Percentiles rank a stretch among this genome's conserved stretches.
phyloP scores from a whole-genome alignment of 37 sponge, comb jelly and placozoan species.

The Amphimedon queenslandica region DNA sequence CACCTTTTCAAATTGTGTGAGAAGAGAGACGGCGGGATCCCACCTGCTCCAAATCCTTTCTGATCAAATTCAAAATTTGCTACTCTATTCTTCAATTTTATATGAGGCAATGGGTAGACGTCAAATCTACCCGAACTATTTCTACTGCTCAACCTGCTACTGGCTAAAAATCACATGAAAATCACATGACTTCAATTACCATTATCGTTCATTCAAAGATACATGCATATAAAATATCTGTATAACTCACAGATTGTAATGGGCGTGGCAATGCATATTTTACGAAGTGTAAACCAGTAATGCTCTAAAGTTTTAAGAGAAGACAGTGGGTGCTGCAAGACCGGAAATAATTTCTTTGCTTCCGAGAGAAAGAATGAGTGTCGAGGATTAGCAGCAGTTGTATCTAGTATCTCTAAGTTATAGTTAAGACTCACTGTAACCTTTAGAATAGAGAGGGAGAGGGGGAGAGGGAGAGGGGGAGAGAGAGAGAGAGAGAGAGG shows the following conservation, averaged over 20 bases:
- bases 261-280: slow-evolving; percentile 39
- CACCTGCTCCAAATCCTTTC: slow-evolving; percentile 71
- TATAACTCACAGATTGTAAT: slow-evolving; percentile 36
- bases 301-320: slow-evolving; percentile 21
- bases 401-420: slow-evolving; percentile 42
- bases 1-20: slow-evolving; percentile 59
- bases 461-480: not conserved
- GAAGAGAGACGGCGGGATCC: slow-evolving; percentile 44
- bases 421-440: not conserved
- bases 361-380: slow-evolving; percentile 54
- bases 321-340: not conserved
- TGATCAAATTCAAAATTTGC: slow-evolving; percentile 24
- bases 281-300: slow-evolving; percentile 61
- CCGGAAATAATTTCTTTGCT: slow-evolving; percentile 25
- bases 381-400: slow-evolving; percentile 20
- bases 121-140: no score
- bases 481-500: no score
- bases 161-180: no score
- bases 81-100: no score
- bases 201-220: not conserved
- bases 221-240: not conserved
- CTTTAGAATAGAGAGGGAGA: slow-evolving; percentile 4
- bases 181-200: no score
- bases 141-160: no score
- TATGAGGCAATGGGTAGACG: no score